Base-by-base conservation (phyloP, 2,797 vertebrate species). In the Hemitrygon akajei region DNA sequence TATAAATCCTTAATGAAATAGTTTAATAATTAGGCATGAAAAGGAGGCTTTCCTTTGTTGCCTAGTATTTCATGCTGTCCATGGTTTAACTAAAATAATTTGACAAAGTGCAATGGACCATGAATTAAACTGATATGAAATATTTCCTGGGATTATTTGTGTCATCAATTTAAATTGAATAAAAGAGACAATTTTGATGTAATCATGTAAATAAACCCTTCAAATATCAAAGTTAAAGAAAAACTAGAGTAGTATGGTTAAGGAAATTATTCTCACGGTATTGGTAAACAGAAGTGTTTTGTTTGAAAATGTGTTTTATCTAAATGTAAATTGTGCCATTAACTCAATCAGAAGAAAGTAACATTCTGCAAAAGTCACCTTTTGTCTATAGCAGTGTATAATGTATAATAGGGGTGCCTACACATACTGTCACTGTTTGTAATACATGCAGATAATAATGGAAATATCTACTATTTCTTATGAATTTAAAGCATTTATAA, bases 201-300 rank as follows among this genome's bases (percentile, higher is more conserved):
- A 93, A 93, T 76, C 91, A 93, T 76, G 71, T 76, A 93, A 93
- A 93, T 75, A 93, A 71, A 76, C 27, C 14, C 91, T 11, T 93
- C 9, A 93, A 75, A 56, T 37, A 91, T 73, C 40, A 0, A 40
- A 27, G 27, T 91, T 91, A 37, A 14, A 93, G 25, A 93, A 30
- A 93, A 56, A 76, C 16, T 93, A 0, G 12, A 56, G 25, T 93
- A 30, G 18, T 69, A 89, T 37, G n/a, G 16, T 69, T 69, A 69
- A 69, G 9, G 25, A 86, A 86, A 60, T 2, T 56, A 87, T 63
- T 5, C 1, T 11, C 0, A 27, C n/a, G 56, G 27, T 86, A n/a
- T 37, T 69, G 60, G n/a, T 37, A 34, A 37, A 89, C 37, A 22
- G 69, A 89, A 18, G 22, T 69, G 37, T 89, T 86, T 86, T 37